Conservation (phyloP, 2,888 invertebrate species). For the Epistrophe grossulariae region DNA sequence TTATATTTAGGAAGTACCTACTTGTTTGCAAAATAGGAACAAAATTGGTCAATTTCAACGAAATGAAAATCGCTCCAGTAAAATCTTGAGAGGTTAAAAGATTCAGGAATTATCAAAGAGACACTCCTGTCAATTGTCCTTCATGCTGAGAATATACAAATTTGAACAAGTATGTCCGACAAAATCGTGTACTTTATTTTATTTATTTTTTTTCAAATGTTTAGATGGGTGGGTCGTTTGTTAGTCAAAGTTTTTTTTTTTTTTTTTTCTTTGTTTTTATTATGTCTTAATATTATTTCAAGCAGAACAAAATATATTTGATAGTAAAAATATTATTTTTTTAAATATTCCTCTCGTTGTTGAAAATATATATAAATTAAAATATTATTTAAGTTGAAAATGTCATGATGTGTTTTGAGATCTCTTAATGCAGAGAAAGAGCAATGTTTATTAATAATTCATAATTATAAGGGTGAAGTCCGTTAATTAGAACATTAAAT, state of each 20-base stretch:
- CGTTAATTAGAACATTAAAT: constrained; percentile 50
- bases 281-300: constrained; percentile 51
- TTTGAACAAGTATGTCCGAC: not conserved
- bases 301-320: constrained; percentile 59
- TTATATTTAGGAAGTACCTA: too few species aligned
- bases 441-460: constrained; percentile 25
- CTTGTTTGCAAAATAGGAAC: too few species aligned
- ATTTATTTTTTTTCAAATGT: too few species aligned
- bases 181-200: not conserved
- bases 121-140: too few species aligned
- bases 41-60: too few species aligned
- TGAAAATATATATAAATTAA: constrained; percentile 22
- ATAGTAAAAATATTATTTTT: constrained; percentile 42
- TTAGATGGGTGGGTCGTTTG: constrained; percentile 16
- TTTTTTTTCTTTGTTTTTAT: not conserved
- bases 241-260: constrained; percentile 28
- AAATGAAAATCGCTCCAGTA: too few species aligned
- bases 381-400: constrained; percentile 28
- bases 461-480: constrained; percentile 45
- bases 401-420: constrained; percentile 18
- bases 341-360: constrained; percentile 42
- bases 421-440: constrained; percentile 16
- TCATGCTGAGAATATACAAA: too few species aligned
- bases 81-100: too few species aligned
- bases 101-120: too few species aligned